Evolutionary conservation across 2,113 vertebrate genomes (phyloP), one percentile per base, ranked within the genome.

Genomic region (Oxyura jamaicensis): DNA sequence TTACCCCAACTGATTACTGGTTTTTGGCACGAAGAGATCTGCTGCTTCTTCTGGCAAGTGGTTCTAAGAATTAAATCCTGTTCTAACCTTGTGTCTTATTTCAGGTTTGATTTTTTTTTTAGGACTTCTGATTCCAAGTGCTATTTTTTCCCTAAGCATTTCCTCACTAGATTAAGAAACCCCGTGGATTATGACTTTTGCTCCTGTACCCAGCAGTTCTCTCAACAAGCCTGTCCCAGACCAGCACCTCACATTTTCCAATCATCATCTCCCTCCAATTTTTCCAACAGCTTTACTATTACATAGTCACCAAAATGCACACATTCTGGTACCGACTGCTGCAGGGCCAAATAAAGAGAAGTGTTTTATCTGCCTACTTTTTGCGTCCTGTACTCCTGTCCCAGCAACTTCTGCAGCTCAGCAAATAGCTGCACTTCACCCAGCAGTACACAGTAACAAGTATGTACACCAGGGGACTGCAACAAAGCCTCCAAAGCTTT

Each of bases 381-480:
- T 62, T 5, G 31, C 35, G 78, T 68, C 36, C 71, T 60, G 58
- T 85, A 8, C 55, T 86, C 44, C 55, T 83, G 87, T 36, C 78
- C 94, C 92, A 94, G 76, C 83, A 90, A 35, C 67, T 88, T 88
- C 5, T 72, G 80, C 17, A 88, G 39, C 86, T 94, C 80, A 69
- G 73, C 42, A 82, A 95, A 85, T 2, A n/a, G 66, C 56, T 90
- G 80, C 48, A 86, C 80, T 60, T 90, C 48, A 63, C 33, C 72
- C 91, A 94, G 78, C 63, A 88, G n/a, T 14, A 92, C 42, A 78
- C 39, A 74, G 63, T 33, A 84, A 90, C 46, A 93, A 95, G 77
- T 60, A 48, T 65, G 90, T 78, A 41, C 0, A 12, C 36, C 55
- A 22, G 15, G 46, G 46, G 7, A 58, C 26, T 18, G 53, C 16